These are phyloP conservation scores for Drosophila mulleri DNA, from an alignment of 2,888 invertebrate genomes.

Conservation along the genomic window DNA sequence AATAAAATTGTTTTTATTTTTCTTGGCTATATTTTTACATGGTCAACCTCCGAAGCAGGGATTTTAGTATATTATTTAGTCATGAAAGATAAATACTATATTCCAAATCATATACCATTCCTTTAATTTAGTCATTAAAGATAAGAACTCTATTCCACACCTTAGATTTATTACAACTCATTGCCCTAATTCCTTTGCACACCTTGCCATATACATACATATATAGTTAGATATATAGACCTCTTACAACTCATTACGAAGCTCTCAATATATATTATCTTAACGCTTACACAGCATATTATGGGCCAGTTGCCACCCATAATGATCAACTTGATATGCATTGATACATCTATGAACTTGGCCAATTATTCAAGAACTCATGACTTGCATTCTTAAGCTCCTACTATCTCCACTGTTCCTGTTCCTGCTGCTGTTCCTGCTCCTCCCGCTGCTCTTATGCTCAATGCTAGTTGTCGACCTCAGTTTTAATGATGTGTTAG, in stretches of 20 bases:
- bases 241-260: neutral
- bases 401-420: neutral
- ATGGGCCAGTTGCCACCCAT: neutral
- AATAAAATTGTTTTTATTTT: no score
- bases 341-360: neutral
- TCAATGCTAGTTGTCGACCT: conserved; percentile 34
- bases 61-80: no score
- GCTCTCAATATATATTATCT: neutral
- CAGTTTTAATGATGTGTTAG: conserved; percentile 67
- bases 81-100: no score
- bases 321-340: neutral
- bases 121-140: no score
- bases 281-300: neutral
- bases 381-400: neutral
- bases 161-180: neutral
- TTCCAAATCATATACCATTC: no score
- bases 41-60: no score
- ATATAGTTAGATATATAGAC: no score
- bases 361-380: conserved; percentile 3
- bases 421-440: neutral
- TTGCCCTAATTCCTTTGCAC: neutral
- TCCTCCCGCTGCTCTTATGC: neutral
- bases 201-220: neutral
- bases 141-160: no score
- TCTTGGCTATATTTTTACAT: no score